Evolutionary conservation across 1,140 invertebrate genomes (phyloP), one percentile per base, ranked within the genome.

Genomic region (Chelonus insularis): DNA sequence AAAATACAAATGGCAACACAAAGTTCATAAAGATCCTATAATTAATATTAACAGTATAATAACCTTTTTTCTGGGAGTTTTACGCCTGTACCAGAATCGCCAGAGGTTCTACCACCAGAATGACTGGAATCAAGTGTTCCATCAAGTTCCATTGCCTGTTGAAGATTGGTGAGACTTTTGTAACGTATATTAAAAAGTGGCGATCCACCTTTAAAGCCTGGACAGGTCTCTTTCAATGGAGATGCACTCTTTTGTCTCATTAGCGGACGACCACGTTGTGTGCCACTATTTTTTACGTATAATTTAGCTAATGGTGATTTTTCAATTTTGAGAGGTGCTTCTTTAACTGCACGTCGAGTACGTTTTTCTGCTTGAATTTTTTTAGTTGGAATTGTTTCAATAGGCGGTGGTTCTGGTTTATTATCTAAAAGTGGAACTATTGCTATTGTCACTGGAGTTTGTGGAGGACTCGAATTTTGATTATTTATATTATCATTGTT

Each of bases 331-430:
- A 80, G 75, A 47, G 77, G 81, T 34, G 79, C 76, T 55, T 77
- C 83, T 74, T 83, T 87, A 76, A 70, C 87, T 65, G 67, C 74
- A n/a, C 77, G 75, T 25, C 82, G 73, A 8, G 87, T 88, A 57
- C 89, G 72, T 67, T 90, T 89, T 64, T 90, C 88, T 3, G 88
- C 88, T 74, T 89, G 86, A 9, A 87, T 82, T 78, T 91, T 92
- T 73, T 92, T 93, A 8, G 89, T 90, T 0, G 93, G 93, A 72
- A 95, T 94, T 0, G 92, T 95, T 79, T 95, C 92, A 67, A 95
- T 93, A 1, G 92, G 92, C 16, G 93, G 93, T 39, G 93, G 92
- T 81, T 93, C 91, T 54, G 92, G 92, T 82, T 91, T 89, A 36
- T 86, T 84, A 64, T 86, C 83, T 56, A 87, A 75, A 20, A 80